Conservation (phyloP, 2,797 vertebrate species). For the Mormyrops attenuatus region DNA sequence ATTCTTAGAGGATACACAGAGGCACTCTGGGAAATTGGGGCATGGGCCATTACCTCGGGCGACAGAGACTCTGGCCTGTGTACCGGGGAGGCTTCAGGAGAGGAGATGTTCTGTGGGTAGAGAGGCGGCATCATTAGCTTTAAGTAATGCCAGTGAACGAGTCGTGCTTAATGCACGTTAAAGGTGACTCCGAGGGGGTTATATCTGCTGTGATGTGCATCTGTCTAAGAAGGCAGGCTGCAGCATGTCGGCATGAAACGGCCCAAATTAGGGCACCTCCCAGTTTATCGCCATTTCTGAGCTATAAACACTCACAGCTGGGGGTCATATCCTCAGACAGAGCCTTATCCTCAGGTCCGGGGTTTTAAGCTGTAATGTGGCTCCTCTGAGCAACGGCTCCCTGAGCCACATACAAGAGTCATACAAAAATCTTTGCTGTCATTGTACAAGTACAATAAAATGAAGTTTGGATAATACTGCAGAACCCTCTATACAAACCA, state of each 20-base stretch:
- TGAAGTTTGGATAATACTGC: background rate
- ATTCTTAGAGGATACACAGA: background rate
- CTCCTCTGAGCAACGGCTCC: background rate
- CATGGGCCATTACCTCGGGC: conserved; percentile 69
- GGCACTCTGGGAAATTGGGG: background rate
- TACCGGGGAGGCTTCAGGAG: conserved; percentile 85
- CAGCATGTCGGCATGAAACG: background rate
- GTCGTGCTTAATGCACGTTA: background rate
- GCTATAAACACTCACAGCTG: background rate
- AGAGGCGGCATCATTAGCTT: background rate
- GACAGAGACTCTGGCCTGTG: conserved; percentile 87
- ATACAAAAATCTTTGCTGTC: background rate
- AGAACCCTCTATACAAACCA: background rate
- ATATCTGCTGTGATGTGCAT: too few species aligned
- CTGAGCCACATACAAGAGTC: background rate
- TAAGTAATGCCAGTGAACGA: background rate
- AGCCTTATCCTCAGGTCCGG: background rate
- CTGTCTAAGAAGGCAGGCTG: background rate
- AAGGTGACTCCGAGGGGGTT: background rate
- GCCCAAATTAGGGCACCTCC: background rate
- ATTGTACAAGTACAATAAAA: background rate
- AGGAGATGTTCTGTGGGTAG: conserved; percentile 87
- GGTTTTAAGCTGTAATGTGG: background rate
- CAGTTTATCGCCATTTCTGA: background rate
- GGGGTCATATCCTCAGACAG: background rate